Evolutionary conservation across 2,888 invertebrate genomes (phyloP), one percentile per base, ranked within the genome.

Genomic region (Ormyrus nitidulus): DNA sequence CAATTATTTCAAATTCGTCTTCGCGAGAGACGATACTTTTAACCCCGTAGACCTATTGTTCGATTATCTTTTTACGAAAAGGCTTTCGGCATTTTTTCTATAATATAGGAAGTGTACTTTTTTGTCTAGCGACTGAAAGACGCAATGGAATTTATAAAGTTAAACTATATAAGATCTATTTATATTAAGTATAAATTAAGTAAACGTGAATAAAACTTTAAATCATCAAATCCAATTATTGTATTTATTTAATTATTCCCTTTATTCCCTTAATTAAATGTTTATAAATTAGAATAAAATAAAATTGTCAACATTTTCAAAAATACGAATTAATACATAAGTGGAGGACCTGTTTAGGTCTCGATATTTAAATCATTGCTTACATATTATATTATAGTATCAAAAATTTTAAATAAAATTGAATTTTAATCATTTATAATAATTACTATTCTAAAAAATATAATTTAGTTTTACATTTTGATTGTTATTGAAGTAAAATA

Each of bases 121-220:
- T 58, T 70, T 34, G 56, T 62, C 46, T 13, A 53, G 9, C 46
- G 53, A 19, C 34, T 34, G 34, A 13, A 72, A n/a, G 51, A 73
- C 68, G 68, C 73, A 68, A 68, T 73, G 68, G 68, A 77, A 77
- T 71, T 77, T 71, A 78, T 78, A 78, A 51, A 73, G 62, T 72
- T 78, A 78, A 62, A 53, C 44, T 0, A 69, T 34, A 34, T 79
- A 79, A 79, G 69, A 64, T 74, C 74, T 79, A 79, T 79, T 74
- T 34, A 34, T 34, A 34, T 34, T 34, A 34, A 34, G 34, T 34
- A 34, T 19, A 74, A 79, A 61, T 64, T 74, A 79, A 79, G 79
- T 79, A 79, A 58, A 79, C 70, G 74, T 79, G 64, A 79, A 79
- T 79, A 79, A 79, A 79, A 58, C 56, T 78, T 64, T 11, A 79